Evolutionary conservation across 2,113 vertebrate genomes (phyloP), one percentile per base, ranked within the genome.

Genomic region (Puntigrus tetrazona): DNA sequence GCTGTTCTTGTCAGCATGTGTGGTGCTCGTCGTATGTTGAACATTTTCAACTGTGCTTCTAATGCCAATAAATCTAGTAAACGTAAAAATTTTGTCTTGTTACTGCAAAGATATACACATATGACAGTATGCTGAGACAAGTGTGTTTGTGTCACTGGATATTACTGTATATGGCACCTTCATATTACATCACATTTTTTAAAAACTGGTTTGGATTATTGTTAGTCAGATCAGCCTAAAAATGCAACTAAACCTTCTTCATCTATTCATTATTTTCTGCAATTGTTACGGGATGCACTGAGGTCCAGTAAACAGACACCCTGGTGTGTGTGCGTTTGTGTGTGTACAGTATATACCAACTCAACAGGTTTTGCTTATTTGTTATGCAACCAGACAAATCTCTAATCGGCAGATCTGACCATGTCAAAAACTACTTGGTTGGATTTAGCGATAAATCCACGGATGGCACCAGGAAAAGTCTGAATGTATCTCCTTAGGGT

Each of bases 401-500:
- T 34, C 4, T 45, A 77, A 82, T 86, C 50, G 8, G 18, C 41
- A 31, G 2, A 34, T 57, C 50, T 75, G 70, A 67, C 63, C 45
- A 79, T 79, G 57, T 50, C 52, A 72, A 83, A 73, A 52, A 55
- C 22, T 18, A 9, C 63, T 72, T 38, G n/a, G 18, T 63, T 83
- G 65, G 70, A 52, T 14, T 78, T 50, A 43, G 27, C 5, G 14
- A 16, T 29, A 67, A 82, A 29, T 45, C 45, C 47, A 45, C 38
- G 41, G 38, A 81, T 25, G 47, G 34, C 52, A 72, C 11, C 18
- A 34, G 61, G 18, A 75, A 16, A 29, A 59, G 47, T 72, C 52
- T 29, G 16, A 47, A 45, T 59, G 59, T 31, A 45, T 10, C 61
- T 47, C 50, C 18, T 20, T 22, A 69, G 22, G 43, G 43, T 14